A percentile compares a stretch with the other conserved stretches of the same genome.
phyloP scores from a whole-genome alignment of 64 coral and sea anemone genomes.

The Montipora foliosa region DNA sequence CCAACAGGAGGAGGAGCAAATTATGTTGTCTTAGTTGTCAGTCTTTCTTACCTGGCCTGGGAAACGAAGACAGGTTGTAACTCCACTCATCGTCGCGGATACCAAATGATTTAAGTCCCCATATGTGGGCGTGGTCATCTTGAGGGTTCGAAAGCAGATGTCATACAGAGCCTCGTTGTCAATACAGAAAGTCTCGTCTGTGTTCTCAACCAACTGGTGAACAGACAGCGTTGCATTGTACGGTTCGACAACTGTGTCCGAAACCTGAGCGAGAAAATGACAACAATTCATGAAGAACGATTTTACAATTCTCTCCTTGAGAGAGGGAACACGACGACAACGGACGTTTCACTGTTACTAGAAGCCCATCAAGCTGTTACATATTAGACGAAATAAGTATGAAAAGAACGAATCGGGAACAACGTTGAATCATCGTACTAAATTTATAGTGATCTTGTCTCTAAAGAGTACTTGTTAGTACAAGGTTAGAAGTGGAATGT shows the following conservation, averaged over 20 bases:
- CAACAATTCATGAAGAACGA: not conserved
- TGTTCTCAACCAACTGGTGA: slow-evolving; percentile 73
- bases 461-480: too few species aligned
- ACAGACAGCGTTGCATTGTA: slow-evolving; percentile 73
- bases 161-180: slow-evolving; percentile 77
- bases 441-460: too few species aligned
- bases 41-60: slow-evolving; percentile 55
- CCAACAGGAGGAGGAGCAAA: too few species aligned
- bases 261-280: not conserved
- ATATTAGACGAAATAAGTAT: too few species aligned
- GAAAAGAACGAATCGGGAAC: too few species aligned
- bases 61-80: slow-evolving; percentile 65
- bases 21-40: not conserved
- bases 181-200: slow-evolving; percentile 73
- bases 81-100: slow-evolving; percentile 76
- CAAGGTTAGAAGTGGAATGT: too few species aligned
- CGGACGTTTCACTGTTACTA: not conserved
- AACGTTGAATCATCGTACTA: too few species aligned
- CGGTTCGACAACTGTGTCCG: slow-evolving; percentile 67
- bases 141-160: slow-evolving; percentile 73
- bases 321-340: too few species aligned
- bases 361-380: too few species aligned
- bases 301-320: too few species aligned
- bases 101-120: slow-evolving; percentile 75
- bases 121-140: slow-evolving; percentile 73